Base-by-base conservation (phyloP, 2,888 invertebrate species). In the Apodemia arnacis region DNA sequence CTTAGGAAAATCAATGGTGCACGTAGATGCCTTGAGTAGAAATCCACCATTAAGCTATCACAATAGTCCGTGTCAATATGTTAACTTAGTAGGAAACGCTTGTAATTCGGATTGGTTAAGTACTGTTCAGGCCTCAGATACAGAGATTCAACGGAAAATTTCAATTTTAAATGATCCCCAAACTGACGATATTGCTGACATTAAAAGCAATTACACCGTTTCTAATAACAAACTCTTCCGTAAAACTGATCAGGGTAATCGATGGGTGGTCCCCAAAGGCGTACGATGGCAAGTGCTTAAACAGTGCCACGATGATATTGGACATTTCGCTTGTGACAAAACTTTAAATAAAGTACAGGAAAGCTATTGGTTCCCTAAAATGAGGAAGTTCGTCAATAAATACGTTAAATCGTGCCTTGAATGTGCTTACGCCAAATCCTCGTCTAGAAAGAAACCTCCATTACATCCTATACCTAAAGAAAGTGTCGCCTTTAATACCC, bases 381-480 rank as follows among this genome's bases (percentile, higher is more conserved):
- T 91, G 89, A 44, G 87, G 5, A 66, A 15, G 10, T 87, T 87
- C 41, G 21, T 85, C 5, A 81, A 72, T 4, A 91, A 91, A 76
- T 89, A 89, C 41, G 87, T 91, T 1, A 21, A 27, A 1, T 85
- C 88, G 15, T 91, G 88, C 69, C 41, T 89, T 21, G 88, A 87
- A 41, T 91, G 91, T 27, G 80, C 87, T 2, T 83, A 87, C 59
- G n/a, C 80, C 0, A 91, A 91, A 74, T 41, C 78, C 2, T 27
- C 85, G 4, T 84, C 76, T 6, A 87, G 84, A 27, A 88, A 84
- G 66, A 84, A 89, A 80, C 86, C 82, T 2, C 85, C 82, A 38
- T 80, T 91, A 13, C 89, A 92, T 76, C 90, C 90, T 2, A 92
- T 90, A 59, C 85, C 82, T n/a, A 90, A 90, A 44, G 49, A 80